Evolutionary conservation across 2,888 invertebrate species (phyloP).

Genomic region (Eutolmus rufibarbis): DNA sequence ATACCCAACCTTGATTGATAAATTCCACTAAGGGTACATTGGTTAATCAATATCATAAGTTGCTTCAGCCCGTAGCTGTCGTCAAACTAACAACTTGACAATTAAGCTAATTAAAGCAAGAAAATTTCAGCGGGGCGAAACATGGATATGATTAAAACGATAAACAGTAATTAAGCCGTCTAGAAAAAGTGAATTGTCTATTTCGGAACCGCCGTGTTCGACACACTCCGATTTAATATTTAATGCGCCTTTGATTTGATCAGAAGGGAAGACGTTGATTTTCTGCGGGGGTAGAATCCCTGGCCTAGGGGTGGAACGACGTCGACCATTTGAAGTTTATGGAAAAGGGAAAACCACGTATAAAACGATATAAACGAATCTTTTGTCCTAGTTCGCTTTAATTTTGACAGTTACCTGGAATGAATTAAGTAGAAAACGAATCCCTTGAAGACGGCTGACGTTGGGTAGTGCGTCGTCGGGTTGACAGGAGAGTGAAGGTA

Average conservation of each 20-base stretch:
- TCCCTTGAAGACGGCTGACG: neutral
- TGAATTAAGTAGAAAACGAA: neutral
- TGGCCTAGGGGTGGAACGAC: neutral
- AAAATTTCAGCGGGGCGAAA: neutral
- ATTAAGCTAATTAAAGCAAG: neutral
- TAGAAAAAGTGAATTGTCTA: neutral
- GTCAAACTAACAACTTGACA: neutral
- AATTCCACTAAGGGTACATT: neutral
- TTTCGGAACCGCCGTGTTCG: neutral
- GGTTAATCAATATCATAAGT: neutral
- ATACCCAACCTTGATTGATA: neutral
- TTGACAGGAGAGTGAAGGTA: neutral
- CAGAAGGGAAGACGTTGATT: neutral
- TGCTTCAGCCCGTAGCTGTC: neutral
- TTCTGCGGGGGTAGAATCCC: neutral
- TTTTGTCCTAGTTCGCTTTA: slow-evolving; percentile 8
- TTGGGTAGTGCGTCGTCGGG: neutral
- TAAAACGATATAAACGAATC: neutral
- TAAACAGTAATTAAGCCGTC: neutral
- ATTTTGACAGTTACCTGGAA: neutral
- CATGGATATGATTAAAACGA: neutral
- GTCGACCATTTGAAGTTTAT: neutral
- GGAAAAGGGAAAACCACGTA: neutral
- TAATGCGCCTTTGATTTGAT: neutral
- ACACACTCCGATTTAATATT: neutral